phyloP scores from a whole-genome alignment of 2,113 vertebrate species.

The Colaptes auratus region DNA sequence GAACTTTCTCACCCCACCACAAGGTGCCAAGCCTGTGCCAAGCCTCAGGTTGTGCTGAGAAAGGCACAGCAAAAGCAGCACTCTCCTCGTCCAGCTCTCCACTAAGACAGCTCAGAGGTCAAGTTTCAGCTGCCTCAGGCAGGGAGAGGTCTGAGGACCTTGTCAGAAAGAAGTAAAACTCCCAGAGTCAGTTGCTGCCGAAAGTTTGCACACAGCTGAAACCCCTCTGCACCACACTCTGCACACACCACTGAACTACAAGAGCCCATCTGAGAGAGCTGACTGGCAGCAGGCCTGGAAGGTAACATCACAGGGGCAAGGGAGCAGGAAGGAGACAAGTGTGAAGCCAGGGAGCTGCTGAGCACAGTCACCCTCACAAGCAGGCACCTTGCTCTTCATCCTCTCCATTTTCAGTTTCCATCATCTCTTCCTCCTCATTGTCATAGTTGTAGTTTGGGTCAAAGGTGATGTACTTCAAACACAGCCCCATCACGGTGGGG shows the following conservation, averaged over 20 bases:
- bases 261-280: not conserved
- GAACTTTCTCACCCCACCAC: too few species aligned
- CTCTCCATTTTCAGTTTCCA: constrained; percentile 87
- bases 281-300: not conserved
- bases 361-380: constrained; percentile 44
- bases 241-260: not conserved
- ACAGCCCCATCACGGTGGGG: constrained; percentile 83
- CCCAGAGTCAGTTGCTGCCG: not conserved
- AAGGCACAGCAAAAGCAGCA: too few species aligned
- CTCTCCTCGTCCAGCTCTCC: not conserved
- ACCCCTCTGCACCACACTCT: not conserved
- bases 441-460: constrained; percentile 95
- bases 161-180: not conserved
- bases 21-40: too few species aligned
- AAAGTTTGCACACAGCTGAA: not conserved
- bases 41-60: too few species aligned
- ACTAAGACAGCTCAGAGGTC: not conserved
- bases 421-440: constrained; percentile 84
- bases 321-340: not conserved
- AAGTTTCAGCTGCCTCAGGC: not conserved
- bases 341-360: not conserved
- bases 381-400: constrained; percentile 86
- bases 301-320: not conserved
- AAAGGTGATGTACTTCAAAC: constrained; percentile 90
- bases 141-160: not conserved